Conservation (phyloP, 2,797 vertebrate genomes). For the Astyanax mexicanus region DNA sequence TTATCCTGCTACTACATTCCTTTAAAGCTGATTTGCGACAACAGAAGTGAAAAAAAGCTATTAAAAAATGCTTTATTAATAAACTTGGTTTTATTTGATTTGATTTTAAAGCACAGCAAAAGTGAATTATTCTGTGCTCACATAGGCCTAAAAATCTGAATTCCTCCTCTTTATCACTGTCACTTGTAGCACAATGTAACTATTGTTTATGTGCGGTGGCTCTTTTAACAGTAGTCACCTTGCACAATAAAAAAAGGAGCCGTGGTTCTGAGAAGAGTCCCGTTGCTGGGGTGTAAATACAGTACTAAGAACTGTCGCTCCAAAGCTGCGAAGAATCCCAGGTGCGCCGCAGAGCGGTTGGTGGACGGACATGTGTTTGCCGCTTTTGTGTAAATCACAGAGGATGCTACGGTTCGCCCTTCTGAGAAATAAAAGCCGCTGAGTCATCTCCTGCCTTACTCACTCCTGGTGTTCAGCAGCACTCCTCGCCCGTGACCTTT, state of each 20-base stretch:
- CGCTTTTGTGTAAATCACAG: constrained; percentile 23
- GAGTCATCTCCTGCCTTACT: constrained; percentile 47
- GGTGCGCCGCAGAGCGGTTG: constrained; percentile 5
- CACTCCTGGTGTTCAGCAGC: background rate
- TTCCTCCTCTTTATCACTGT: background rate
- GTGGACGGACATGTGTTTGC: background rate
- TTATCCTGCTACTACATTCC: too few relatives aligned
- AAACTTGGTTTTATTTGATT: too few relatives aligned
- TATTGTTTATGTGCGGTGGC: background rate
- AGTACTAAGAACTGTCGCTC: constrained; percentile 34
- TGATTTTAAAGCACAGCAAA: too few relatives aligned
- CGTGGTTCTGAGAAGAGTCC: constrained; percentile 22
- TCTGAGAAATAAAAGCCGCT: constrained; percentile 36
- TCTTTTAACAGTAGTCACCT: background rate
- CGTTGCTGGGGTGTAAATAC: background rate
- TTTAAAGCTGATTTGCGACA: too few relatives aligned
- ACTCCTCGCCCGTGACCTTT: constrained; percentile 1
- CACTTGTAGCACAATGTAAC: background rate
- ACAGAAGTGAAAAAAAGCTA: too few relatives aligned
- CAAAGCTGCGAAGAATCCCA: constrained; percentile 27
- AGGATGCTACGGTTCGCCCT: constrained; percentile 39
- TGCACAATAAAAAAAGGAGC: background rate
- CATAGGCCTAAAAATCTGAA: background rate
- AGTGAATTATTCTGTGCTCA: too few relatives aligned
- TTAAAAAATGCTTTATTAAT: too few relatives aligned